Evolutionary conservation across 2,888 invertebrate genomes (phyloP).

Genomic region (Eupithecia centaureata): DNA sequence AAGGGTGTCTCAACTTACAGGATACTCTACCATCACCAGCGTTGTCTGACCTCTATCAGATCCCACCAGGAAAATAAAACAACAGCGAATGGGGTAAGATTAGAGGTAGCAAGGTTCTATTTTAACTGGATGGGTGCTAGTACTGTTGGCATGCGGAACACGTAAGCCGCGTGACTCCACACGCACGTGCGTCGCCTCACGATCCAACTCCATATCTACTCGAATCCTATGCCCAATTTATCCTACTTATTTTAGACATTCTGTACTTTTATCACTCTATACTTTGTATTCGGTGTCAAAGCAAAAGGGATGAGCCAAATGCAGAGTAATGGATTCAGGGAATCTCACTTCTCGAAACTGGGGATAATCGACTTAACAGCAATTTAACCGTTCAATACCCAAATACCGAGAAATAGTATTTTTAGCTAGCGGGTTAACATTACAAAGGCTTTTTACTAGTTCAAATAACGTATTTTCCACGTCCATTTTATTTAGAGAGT

Average conservation of each 20-base stretch:
- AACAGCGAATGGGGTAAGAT: conserved; percentile 34
- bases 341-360: conserved; percentile 36
- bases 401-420: conserved; percentile 12
- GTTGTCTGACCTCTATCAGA: conserved; percentile 45
- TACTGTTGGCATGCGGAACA: conserved; percentile 58
- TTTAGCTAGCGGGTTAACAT: not conserved
- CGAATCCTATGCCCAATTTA: conserved; percentile 67
- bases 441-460: not conserved
- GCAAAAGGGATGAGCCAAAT: conserved; percentile 50
- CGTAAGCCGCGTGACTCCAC: conserved; percentile 67
- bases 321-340: conserved; percentile 43
- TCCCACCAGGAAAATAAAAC: conserved; percentile 25
- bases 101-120: conserved; percentile 48
- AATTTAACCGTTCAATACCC: conserved; percentile 11
- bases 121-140: conserved; percentile 54
- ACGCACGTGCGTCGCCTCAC: conserved; percentile 66
- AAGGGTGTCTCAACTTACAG: conserved; percentile 54
- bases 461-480: not conserved
- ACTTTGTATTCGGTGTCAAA: conserved; percentile 53
- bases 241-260: conserved; percentile 64
- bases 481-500: not conserved
- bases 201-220: conserved; percentile 60
- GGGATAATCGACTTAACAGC: conserved; percentile 22
- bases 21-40: conserved; percentile 51
- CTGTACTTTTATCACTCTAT: conserved; percentile 57